Conservation (phyloP, 2,113 vertebrate genomes). For the Lathamus discolor region DNA sequence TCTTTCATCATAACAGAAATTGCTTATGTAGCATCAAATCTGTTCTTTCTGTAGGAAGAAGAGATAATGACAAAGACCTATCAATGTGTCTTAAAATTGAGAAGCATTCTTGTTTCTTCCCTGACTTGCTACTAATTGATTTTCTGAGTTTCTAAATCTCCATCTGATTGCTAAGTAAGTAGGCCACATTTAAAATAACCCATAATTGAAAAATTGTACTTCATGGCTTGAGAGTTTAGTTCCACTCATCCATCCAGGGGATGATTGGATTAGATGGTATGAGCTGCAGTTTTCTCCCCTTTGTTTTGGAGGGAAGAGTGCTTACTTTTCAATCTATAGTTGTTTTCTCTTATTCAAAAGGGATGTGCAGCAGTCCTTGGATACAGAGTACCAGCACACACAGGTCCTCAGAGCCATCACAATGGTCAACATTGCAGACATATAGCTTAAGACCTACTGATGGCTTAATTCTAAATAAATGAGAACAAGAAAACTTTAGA, state of each 20-base stretch:
- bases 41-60: neutral
- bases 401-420: neutral
- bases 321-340: neutral
- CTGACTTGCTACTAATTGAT: neutral
- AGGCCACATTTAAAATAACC: neutral
- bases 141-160: neutral
- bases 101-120: neutral
- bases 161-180: neutral
- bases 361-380: neutral
- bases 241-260: neutral
- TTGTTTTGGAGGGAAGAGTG: neutral
- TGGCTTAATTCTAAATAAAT: neutral
- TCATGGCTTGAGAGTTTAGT: neutral
- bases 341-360: neutral
- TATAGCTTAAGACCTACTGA: neutral
- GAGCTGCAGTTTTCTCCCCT: neutral
- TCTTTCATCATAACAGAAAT: neutral
- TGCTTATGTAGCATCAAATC: neutral
- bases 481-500: neutral
- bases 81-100: neutral
- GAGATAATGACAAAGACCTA: neutral
- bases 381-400: neutral
- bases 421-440: neutral
- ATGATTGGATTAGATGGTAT: neutral
- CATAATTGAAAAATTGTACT: neutral